Evolutionary conservation across 1,140 invertebrate genomes (phyloP).

Genomic region (Ptiloglossa arizonensis): DNA sequence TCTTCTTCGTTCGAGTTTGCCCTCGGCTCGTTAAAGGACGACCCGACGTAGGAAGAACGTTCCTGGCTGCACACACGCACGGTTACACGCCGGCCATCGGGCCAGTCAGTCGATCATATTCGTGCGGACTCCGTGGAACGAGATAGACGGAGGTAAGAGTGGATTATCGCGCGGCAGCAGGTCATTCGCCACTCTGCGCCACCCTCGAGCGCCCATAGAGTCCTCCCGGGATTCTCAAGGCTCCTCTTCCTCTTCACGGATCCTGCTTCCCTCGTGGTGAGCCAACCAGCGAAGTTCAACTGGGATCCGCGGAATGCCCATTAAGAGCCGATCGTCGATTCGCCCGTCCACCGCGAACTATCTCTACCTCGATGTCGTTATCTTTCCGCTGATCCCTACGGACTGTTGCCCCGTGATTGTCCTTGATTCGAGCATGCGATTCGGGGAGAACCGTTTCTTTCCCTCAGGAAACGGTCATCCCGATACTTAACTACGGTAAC

Average conservation of each 20-base stretch:
- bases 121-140: constrained; percentile 11
- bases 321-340: constrained; percentile 47
- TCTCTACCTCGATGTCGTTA: constrained; percentile 21
- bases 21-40: background rate
- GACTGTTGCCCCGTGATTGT: background rate
- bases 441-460: background rate
- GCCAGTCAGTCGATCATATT: constrained; percentile 51
- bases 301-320: constrained; percentile 50
- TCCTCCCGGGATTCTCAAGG: constrained; percentile 45
- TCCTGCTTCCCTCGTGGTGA: constrained; percentile 40
- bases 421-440: background rate
- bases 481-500: background rate
- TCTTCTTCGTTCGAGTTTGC: no score
- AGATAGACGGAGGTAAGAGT: background rate
- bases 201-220: constrained; percentile 51
- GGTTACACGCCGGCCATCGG: constrained; percentile 3
- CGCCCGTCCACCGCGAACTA: constrained; percentile 10
- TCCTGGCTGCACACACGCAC: background rate
- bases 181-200: constrained; percentile 39
- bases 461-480: background rate
- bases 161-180: constrained; percentile 38
- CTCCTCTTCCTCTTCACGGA: constrained; percentile 26
- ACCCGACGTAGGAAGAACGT: constrained; percentile 5
- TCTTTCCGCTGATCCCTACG: background rate
- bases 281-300: constrained; percentile 50